Conservation (phyloP, 2,888 invertebrate genomes). For the Eremobia ochroleuca region DNA sequence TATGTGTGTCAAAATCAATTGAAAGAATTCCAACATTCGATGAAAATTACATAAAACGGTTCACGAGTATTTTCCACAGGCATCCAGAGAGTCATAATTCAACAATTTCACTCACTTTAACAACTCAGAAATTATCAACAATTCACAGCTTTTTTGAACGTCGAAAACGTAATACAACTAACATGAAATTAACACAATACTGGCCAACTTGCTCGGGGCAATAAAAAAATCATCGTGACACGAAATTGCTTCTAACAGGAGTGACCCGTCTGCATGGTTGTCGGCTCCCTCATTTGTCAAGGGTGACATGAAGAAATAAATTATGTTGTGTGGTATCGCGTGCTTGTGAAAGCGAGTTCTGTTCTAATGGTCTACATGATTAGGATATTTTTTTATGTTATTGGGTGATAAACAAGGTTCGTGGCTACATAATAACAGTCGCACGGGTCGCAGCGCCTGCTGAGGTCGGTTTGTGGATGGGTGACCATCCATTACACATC, state of each 20-base stretch:
- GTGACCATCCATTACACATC: background rate
- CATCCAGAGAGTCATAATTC: background rate
- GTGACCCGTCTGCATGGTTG: constrained; percentile 49
- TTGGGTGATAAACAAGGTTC: background rate
- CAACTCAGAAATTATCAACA: constrained; percentile 29
- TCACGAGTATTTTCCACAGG: background rate
- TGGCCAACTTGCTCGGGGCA: constrained; percentile 27
- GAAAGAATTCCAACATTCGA: background rate
- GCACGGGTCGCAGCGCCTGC: background rate
- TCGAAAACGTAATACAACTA: constrained; percentile 19
- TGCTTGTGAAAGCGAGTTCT: constrained; percentile 15
- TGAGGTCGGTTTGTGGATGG: background rate
- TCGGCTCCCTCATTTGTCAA: constrained; percentile 60
- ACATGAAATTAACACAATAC: constrained; percentile 29
- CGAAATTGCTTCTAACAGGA: constrained; percentile 65
- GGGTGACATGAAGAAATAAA: constrained; percentile 58
- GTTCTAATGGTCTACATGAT: constrained; percentile 26
- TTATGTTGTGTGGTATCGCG: constrained; percentile 59
- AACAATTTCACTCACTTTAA: background rate
- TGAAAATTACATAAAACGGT: background rate
- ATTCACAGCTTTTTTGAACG: constrained; percentile 41
- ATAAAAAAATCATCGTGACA: constrained; percentile 64
- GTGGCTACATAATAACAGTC: background rate
- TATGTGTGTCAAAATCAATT: background rate
- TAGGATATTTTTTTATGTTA: constrained; percentile 11